A percentile compares a stretch with the other conserved stretches of the same genome.
These are phyloP conservation scores for Synergus umbraculus DNA, from an alignment of 2,888 invertebrate genomes.

Conservation along the genomic window DNA sequence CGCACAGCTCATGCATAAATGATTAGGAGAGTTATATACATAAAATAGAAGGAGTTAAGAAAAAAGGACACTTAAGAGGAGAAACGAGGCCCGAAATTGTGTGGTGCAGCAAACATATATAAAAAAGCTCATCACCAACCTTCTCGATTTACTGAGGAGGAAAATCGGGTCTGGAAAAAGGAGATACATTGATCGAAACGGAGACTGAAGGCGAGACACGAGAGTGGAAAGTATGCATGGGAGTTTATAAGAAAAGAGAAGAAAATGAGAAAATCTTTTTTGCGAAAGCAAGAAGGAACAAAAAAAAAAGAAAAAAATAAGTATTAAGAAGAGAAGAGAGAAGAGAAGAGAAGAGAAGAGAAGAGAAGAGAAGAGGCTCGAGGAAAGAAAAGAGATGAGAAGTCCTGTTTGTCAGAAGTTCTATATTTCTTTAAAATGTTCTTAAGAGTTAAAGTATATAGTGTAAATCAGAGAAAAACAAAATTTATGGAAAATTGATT, in stretches of 20 bases:
- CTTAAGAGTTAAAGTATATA: neutral
- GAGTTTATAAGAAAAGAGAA: conserved; percentile 53
- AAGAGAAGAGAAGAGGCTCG: too few relatives aligned
- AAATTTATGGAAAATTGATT: neutral
- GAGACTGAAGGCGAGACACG: conserved; percentile 41
- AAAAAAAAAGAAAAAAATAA: conserved; percentile 62
- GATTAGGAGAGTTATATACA: conserved; percentile 26
- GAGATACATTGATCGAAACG: conserved; percentile 29
- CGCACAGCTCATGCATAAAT: conserved; percentile 31
- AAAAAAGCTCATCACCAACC: conserved; percentile 60
- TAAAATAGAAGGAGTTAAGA: conserved; percentile 2
- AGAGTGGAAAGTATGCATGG: conserved; percentile 45
- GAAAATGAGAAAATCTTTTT: conserved; percentile 67
- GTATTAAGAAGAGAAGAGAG: conserved; percentile 24
- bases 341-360: neutral
- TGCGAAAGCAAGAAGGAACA: conserved; percentile 62
- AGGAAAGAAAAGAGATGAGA: neutral
- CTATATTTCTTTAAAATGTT: conserved; percentile 11
- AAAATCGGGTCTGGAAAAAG: conserved; percentile 40
- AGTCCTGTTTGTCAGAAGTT: conserved; percentile 7
- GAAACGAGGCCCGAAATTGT: conserved; percentile 39
- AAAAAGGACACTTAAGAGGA: conserved; percentile 22
- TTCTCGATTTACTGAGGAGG: conserved; percentile 44
- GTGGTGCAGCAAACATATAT: conserved; percentile 61
- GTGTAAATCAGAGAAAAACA: conserved; percentile 1